A percentile compares a stretch with the other conserved stretches of the same genome.
Evolutionary conservation across 2,888 invertebrate species (phyloP).

Genomic region (Melinopterus prodromus): DNA sequence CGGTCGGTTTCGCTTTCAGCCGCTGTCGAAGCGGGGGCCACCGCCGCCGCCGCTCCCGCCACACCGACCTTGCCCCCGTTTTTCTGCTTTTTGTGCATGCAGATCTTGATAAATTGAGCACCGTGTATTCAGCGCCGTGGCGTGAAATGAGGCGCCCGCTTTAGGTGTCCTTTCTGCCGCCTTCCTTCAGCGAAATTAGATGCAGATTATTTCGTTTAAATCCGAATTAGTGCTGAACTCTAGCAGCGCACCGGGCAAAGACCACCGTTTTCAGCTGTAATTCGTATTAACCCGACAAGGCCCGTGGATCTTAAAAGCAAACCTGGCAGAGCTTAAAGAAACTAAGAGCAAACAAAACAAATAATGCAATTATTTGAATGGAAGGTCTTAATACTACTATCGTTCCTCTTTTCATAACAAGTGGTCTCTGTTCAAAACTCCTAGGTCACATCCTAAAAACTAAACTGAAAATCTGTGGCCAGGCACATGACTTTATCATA

Average conservation of each 20-base stretch:
- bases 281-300: too few relatives aligned
- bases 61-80: constrained; percentile 22
- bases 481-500: too few relatives aligned
- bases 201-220: constrained; percentile 20
- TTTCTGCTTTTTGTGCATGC: constrained; percentile 21
- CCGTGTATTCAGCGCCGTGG: constrained; percentile 14
- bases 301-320: too few relatives aligned
- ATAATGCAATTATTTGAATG: too few relatives aligned
- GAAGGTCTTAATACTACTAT: too few relatives aligned
- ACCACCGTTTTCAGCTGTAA: too few relatives aligned
- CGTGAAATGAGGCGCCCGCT: constrained; percentile 6
- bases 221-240: neutral
- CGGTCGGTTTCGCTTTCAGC: constrained; percentile 27
- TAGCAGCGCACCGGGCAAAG: neutral
- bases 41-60: neutral
- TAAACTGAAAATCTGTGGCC: too few relatives aligned
- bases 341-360: too few relatives aligned
- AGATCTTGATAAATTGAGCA: constrained; percentile 29
- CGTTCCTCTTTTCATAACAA: too few relatives aligned
- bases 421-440: too few relatives aligned
- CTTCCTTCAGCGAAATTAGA: constrained; percentile 10
- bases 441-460: too few relatives aligned
- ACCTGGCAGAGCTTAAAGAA: too few relatives aligned
- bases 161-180: neutral
- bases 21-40: constrained; percentile 13